phyloP scores from a whole-genome alignment of 2,888 invertebrate species.

The Leptogaster cylindrica region DNA sequence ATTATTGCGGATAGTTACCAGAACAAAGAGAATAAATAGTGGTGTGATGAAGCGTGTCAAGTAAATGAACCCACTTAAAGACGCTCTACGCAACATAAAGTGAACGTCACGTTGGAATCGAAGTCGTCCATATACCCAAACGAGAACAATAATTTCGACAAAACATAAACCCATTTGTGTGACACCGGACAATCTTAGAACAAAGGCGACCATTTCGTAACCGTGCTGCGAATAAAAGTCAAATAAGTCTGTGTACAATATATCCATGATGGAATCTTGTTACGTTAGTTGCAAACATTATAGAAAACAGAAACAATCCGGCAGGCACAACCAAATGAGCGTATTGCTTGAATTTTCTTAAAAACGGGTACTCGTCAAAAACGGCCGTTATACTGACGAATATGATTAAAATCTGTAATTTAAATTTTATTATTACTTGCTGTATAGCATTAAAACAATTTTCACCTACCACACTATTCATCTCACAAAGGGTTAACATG shows the following conservation, averaged over 20 bases:
- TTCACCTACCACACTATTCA: conserved; percentile 75
- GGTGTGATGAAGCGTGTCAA: conserved; percentile 56
- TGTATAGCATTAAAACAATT: neutral
- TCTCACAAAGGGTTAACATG: conserved; percentile 75
- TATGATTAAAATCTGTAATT: conserved; percentile 54
- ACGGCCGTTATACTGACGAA: conserved; percentile 53
- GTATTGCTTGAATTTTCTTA: conserved; percentile 51
- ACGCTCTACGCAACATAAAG: conserved; percentile 75
- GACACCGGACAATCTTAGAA: conserved; percentile 66
- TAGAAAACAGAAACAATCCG: conserved; percentile 49
- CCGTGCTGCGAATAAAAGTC: neutral
- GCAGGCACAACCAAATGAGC: conserved; percentile 50
- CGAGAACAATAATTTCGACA: conserved; percentile 79
- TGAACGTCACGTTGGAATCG: conserved; percentile 71
- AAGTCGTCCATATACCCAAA: conserved; percentile 80
- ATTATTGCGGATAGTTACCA: too few relatives aligned
- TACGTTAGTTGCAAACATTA: conserved; percentile 58
- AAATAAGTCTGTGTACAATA: neutral
- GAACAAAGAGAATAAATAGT: conserved; percentile 50
- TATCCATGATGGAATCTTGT: conserved; percentile 41
- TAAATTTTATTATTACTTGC: neutral
- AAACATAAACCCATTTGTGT: conserved; percentile 76
- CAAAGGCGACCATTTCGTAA: neutral
- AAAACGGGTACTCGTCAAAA: conserved; percentile 56
- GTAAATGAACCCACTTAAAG: conserved; percentile 59